Evolutionary conservation across 2,888 invertebrate genomes (phyloP).

Genomic region (Trachelus stipa): DNA sequence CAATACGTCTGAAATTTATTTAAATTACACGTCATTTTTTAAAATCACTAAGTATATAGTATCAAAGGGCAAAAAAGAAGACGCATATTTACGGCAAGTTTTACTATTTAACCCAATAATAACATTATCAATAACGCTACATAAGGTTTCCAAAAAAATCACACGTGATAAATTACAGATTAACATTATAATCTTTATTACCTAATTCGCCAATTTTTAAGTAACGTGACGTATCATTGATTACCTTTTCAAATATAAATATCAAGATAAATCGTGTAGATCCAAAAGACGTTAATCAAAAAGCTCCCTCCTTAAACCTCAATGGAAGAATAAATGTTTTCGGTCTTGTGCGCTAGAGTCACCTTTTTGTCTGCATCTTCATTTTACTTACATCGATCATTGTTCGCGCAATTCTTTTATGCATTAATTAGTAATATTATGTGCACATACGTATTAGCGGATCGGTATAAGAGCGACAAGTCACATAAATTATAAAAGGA

Average conservation of each 20-base stretch:
- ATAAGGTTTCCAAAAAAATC: background rate
- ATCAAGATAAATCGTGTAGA: background rate
- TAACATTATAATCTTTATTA: conserved; percentile 4
- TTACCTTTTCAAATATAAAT: background rate
- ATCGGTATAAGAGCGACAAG: background rate
- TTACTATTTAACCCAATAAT: background rate
- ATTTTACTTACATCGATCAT: background rate
- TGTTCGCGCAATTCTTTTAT: background rate
- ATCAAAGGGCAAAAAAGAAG: background rate
- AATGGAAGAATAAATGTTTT: conserved; percentile 18
- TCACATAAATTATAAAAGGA: background rate
- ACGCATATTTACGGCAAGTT: background rate
- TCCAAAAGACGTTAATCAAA: background rate
- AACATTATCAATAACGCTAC: background rate
- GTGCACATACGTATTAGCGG: background rate
- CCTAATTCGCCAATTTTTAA: background rate
- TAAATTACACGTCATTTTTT: no score
- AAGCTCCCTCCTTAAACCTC: conserved; percentile 1
- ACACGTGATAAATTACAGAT: background rate
- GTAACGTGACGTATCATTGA: background rate
- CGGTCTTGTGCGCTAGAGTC: conserved; percentile 58
- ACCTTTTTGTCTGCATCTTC: conserved; percentile 34
- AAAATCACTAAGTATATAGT: background rate
- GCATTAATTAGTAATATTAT: background rate
- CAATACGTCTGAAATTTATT: no score